A percentile compares a stretch with the other conserved stretches of the same genome.
Conservation (phyloP, 2,888 invertebrate species). For the Orchestes rusci region DNA sequence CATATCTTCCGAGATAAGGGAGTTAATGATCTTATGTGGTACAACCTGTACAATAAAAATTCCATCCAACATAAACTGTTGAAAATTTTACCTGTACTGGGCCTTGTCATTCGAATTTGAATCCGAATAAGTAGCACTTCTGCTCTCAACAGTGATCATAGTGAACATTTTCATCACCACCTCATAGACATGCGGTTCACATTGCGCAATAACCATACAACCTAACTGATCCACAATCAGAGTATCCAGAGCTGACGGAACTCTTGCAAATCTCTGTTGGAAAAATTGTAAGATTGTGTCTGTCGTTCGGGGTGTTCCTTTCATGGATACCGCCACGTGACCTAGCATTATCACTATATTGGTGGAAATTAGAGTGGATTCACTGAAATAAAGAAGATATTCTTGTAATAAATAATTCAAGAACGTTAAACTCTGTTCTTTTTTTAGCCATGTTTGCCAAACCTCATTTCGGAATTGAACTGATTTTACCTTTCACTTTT, state of each 20-base stretch:
- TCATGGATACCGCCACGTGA: slow-evolving; percentile 90
- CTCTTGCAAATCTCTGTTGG: slow-evolving; percentile 89
- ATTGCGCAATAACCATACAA: slow-evolving; percentile 94
- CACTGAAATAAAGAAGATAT: slow-evolving; percentile 50
- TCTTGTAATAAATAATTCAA: slow-evolving; percentile 1
- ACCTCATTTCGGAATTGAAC: no score
- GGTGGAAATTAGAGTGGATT: slow-evolving; percentile 86
- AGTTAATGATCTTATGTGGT: no score
- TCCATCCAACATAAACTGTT: no score
- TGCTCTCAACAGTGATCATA: slow-evolving; percentile 88
- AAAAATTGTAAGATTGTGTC: slow-evolving; percentile 95
- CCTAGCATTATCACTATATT: slow-evolving; percentile 98
- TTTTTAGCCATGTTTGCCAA: no score
- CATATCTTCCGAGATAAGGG: no score
- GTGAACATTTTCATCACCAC: slow-evolving; percentile 98
- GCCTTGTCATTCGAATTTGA: slow-evolving; percentile 52
- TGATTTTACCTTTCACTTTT: slow-evolving; percentile 66
- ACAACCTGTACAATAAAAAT: no score
- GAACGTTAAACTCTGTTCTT: no score
- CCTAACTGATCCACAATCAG: slow-evolving; percentile 96
- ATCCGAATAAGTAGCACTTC: slow-evolving; percentile 68
- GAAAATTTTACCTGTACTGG: slow-evolving; percentile 30
- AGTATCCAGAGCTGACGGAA: slow-evolving; percentile 86
- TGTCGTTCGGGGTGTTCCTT: slow-evolving; percentile 88
- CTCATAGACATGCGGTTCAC: slow-evolving; percentile 77